phyloP scores from a whole-genome alignment of 2,888 invertebrate species.

The Epistrophe grossulariae region DNA sequence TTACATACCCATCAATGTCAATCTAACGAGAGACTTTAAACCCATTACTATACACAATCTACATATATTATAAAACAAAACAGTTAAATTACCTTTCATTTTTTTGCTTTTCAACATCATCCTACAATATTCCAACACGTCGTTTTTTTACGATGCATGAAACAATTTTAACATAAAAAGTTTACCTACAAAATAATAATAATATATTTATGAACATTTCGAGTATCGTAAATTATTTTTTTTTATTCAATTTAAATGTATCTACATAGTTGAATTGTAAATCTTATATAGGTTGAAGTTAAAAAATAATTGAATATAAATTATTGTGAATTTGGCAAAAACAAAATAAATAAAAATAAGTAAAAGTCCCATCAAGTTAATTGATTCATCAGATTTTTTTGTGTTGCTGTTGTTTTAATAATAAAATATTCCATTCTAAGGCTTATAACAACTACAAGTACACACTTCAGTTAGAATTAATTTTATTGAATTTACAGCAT shows the following conservation, averaged over 20 bases:
- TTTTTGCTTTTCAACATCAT: not conserved
- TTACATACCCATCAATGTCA: constrained; percentile 10
- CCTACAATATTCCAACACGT: not conserved
- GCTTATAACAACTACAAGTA: not conserved
- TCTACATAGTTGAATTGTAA: not conserved
- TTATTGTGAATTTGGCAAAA: not conserved
- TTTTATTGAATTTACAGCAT: not conserved
- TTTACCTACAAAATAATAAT: not conserved
- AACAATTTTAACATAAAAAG: constrained; percentile 13
- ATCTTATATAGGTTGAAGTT: not conserved
- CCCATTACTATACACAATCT: not conserved
- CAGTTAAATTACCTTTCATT: constrained; percentile 7
- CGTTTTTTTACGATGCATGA: constrained; percentile 12
- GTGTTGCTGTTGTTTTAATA: not conserved
- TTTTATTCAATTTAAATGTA: constrained; percentile 17
- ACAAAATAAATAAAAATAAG: too few relatives aligned
- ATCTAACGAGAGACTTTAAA: not conserved
- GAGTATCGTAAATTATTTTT: not conserved
- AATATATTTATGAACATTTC: not conserved
- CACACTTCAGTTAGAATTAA: not conserved
- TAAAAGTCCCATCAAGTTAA: not conserved
- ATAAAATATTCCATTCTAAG: not conserved
- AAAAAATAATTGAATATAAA: constrained; percentile 12
- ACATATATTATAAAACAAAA: not conserved
- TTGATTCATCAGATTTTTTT: not conserved